Conservation (phyloP, 2,888 invertebrate genomes). For the Cataglyphis albicans region DNA sequence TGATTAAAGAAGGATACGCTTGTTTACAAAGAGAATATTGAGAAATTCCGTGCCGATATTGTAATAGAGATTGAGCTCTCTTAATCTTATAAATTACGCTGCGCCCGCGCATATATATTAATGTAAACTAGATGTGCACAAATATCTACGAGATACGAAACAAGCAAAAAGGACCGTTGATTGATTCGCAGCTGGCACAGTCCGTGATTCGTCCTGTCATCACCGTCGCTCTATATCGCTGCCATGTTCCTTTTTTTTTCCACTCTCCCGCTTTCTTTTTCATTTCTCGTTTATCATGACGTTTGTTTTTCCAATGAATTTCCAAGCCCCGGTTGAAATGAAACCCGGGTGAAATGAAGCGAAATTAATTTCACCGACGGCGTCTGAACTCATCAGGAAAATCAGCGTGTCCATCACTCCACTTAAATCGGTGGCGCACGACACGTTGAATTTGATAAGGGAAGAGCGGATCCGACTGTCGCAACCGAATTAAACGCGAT, state of each 20-base stretch:
- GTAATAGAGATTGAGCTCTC: not conserved
- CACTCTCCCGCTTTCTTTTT: constrained; percentile 35
- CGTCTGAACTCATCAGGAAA: constrained; percentile 75
- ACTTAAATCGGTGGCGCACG: constrained; percentile 62
- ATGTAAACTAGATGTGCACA: constrained; percentile 23
- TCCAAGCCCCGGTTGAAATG: constrained; percentile 54
- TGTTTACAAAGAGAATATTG: not conserved
- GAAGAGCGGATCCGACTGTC: constrained; percentile 43
- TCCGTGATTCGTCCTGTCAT: constrained; percentile 12
- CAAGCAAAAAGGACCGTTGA: constrained; percentile 41
- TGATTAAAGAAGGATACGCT: constrained; percentile 28
- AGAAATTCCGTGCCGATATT: not conserved
- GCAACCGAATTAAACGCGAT: constrained; percentile 56
- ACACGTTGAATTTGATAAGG: constrained; percentile 69
- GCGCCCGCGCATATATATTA: not conserved
- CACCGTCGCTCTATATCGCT: constrained; percentile 13
- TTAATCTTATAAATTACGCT: constrained; percentile 2
- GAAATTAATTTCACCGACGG: constrained; percentile 74
- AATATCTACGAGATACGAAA: constrained; percentile 26
- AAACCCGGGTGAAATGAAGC: constrained; percentile 69
- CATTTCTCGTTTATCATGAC: constrained; percentile 33
- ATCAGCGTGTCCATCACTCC: constrained; percentile 68
- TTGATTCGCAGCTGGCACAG: constrained; percentile 35
- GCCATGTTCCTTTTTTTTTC: constrained; percentile 12
- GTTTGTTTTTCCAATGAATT: constrained; percentile 68